Evolutionary conservation across 2,797 vertebrate genomes (phyloP), one percentile per base, ranked within the genome.

Genomic region (Glossophaga mutica): DNA sequence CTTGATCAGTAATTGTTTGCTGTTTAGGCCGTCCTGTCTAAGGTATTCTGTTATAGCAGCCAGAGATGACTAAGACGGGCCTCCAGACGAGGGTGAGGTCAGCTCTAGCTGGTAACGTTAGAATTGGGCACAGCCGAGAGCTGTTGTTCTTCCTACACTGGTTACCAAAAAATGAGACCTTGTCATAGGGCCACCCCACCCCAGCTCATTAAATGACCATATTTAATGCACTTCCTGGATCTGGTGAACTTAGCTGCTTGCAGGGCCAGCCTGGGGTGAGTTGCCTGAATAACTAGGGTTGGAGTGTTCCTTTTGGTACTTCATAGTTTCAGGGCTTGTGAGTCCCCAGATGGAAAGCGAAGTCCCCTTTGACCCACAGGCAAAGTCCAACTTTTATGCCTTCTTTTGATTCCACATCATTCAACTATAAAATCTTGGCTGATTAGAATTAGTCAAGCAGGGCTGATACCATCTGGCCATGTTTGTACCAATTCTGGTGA

Each of bases 381-480:
- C 39, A 86, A 50, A 94, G 82, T 93, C 44, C 93, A 84, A 19
- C 44, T 94, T 96, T 57, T 93, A 95, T 88, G 91, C 32, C 42
- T 90, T 95, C 81, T 94, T 96, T 95, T 79, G 90, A 93, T 89
- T 18, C 42, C n/a, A n/a, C 14, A 7, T 42, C 65, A 50, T 90
- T 94, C 92, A 94, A 22, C 85, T 94, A 3, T 88, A 95, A 93
- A 87, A 79, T 34, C 82, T 46, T 90, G 42, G 50, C 55, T 48
- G 57, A 50, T 94, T 37, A 48, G 52, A 81, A 42, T 55, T 93
- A 48, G 79, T 79, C 48, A 68, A 90, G 94, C 81, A 42, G 76
- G 5, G 71, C 65, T 0, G 0, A 15, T 67, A 57, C 94, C 77
- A 94, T 84, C 96, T 95, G 94, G 94, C 70, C 50, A 2, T 46